Evolutionary conservation across 23 tunicate species (phyloP).

Genomic region (Ascidia mentula): DNA sequence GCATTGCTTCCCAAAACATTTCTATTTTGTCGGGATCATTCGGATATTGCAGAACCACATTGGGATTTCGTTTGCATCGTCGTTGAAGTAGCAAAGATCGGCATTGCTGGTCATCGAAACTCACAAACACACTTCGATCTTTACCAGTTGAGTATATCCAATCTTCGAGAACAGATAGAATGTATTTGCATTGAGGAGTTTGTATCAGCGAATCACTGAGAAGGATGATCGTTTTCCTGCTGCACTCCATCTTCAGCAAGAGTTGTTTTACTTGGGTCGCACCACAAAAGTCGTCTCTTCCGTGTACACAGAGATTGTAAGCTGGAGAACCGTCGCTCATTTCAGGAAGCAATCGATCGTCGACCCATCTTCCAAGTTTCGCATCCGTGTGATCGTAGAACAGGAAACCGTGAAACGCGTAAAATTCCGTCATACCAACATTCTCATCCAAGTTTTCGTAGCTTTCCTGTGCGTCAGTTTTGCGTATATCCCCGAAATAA

Average conservation of each 20-base stretch:
- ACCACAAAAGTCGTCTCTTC: conserved; percentile 40
- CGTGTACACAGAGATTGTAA: conserved; percentile 14
- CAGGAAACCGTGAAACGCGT: conserved; percentile 31
- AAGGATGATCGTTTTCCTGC: conserved; percentile 27
- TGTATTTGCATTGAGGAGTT: conserved; percentile 24
- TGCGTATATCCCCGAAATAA: not conserved
- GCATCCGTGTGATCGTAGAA: conserved; percentile 21
- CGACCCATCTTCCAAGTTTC: conserved; percentile 30
- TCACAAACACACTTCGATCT: conserved; percentile 11
- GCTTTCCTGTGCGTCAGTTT: not conserved
- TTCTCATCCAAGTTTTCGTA: not conserved
- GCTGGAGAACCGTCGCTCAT: conserved; percentile 4
- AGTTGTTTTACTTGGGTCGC: conserved; percentile 29
- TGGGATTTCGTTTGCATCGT: not conserved
- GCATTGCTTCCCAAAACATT: not conserved
- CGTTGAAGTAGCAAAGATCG: not conserved
- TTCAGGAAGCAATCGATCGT: conserved; percentile 10
- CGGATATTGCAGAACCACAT: not conserved
- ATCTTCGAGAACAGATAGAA: conserved; percentile 35
- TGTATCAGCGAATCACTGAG: not conserved
- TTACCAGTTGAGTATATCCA: conserved; percentile 15
- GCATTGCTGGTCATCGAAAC: not conserved
- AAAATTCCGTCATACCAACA: not conserved
- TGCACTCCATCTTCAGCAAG: conserved; percentile 21
- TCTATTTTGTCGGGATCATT: not conserved